A percentile compares a stretch with the other conserved stretches of the same genome.
These are phyloP conservation scores for Eristalis tenax DNA, from an alignment of 2,888 invertebrate genomes.

Conservation along the genomic window DNA sequence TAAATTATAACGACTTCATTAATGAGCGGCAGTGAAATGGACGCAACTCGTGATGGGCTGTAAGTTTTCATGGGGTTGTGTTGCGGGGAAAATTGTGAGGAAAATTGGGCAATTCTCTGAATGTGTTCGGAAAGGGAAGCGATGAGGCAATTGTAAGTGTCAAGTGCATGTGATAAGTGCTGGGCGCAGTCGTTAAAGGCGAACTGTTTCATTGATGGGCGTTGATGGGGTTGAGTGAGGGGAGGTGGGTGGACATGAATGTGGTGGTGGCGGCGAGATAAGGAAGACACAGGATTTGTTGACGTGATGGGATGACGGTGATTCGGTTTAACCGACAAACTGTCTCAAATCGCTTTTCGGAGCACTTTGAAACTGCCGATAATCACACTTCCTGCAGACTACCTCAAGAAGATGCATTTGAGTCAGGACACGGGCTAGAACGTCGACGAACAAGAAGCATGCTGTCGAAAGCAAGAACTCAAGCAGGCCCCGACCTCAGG, in stretches of 20 bases:
- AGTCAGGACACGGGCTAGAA: too few relatives aligned
- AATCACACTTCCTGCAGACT: too few relatives aligned
- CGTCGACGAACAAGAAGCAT: too few relatives aligned
- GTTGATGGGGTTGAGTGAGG: not conserved
- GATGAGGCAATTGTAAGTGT: not conserved
- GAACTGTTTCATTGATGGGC: not conserved
- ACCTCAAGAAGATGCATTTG: too few relatives aligned
- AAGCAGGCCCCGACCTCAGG: too few relatives aligned
- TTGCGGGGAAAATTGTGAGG: not conserved
- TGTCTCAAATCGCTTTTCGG: too few relatives aligned
- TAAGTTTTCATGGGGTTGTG: not conserved
- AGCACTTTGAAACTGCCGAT: too few relatives aligned
- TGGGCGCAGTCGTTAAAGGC: not conserved
- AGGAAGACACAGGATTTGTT: not conserved
- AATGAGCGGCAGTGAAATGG: conserved; percentile 52
- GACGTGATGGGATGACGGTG: too few relatives aligned
- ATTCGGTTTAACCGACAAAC: too few relatives aligned
- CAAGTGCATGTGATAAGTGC: not conserved
- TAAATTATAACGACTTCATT: conserved; percentile 69
- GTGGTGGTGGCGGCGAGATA: not conserved
- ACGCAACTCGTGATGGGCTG: conserved; percentile 57
- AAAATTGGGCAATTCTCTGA: not conserved
- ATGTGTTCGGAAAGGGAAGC: not conserved
- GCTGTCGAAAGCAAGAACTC: too few relatives aligned
- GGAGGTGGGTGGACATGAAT: not conserved